These are phyloP conservation scores for Neotragus moschatus DNA, from an alignment of 2,113 vertebrate genomes.

Conservation along the genomic window DNA sequence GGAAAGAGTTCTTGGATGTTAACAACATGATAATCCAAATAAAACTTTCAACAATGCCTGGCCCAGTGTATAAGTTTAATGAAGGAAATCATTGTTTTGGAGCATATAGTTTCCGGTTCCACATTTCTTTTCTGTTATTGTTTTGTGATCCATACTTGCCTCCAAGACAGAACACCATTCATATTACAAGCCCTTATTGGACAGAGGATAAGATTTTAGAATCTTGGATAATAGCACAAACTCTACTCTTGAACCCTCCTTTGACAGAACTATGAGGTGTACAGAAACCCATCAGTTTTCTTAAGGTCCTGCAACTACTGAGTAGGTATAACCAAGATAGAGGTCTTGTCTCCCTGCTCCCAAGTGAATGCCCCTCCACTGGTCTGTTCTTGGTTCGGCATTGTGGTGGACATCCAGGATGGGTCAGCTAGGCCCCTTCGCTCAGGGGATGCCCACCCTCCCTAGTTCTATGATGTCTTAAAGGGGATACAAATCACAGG, in stretches of 20 bases:
- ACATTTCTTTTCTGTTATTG: neutral
- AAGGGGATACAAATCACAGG: neutral
- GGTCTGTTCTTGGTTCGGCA: neutral
- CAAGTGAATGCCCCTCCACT: neutral
- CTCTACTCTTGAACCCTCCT: neutral
- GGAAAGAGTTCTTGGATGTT: neutral
- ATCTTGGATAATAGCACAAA: neutral
- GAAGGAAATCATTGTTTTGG: neutral
- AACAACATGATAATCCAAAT: neutral
- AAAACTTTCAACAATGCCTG: neutral
- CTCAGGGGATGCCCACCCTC: neutral
- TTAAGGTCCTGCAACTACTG: neutral
- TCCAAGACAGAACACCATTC: neutral
- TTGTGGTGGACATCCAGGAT: neutral
- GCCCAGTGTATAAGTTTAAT: neutral
- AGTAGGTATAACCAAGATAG: neutral
- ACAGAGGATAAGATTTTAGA: neutral
- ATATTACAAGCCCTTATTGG: neutral
- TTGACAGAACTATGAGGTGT: neutral
- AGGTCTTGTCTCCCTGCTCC: neutral
- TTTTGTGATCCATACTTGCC: neutral
- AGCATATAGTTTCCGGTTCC: neutral
- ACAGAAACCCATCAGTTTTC: neutral
- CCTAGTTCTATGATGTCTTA: neutral
- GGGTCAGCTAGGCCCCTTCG: neutral